Conservation (phyloP, 2,888 invertebrate species). For the Callinectes sapidus region DNA sequence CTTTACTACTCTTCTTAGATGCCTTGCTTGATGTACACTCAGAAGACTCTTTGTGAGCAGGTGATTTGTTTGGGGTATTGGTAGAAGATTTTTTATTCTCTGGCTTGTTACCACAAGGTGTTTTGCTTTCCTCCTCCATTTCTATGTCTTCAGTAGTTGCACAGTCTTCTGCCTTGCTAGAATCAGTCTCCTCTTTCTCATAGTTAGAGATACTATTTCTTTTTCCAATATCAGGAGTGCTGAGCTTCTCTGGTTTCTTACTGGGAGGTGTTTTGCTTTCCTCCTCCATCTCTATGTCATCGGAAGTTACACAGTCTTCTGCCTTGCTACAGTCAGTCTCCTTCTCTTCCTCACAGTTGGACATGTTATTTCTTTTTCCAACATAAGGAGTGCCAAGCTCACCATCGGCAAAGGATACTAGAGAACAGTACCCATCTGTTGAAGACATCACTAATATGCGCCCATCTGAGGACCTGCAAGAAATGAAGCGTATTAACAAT, state of each 20-base stretch:
- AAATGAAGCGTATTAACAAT: not conserved
- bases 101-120: not conserved
- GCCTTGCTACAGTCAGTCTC: not conserved
- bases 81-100: not conserved
- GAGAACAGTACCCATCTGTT: slow-evolving; percentile 92
- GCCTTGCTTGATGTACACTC: too few relatives aligned
- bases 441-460: slow-evolving; percentile 86
- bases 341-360: not conserved
- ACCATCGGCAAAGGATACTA: slow-evolving; percentile 84
- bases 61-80: not conserved
- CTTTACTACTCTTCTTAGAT: too few relatives aligned
- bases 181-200: not conserved
- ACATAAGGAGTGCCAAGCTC: slow-evolving; percentile 83
- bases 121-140: not conserved
- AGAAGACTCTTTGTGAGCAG: not conserved
- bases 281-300: not conserved
- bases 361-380: not conserved
- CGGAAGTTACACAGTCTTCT: not conserved
- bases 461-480: slow-evolving; percentile 84
- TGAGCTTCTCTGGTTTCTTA: slow-evolving; percentile 79
- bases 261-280: not conserved
- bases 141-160: not conserved
- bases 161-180: not conserved
- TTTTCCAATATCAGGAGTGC: slow-evolving; percentile 78
- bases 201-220: not conserved